These are phyloP conservation scores for Ricordea florida DNA, from an alignment of 92 coral and sea anemone species.

Conservation along the genomic window DNA sequence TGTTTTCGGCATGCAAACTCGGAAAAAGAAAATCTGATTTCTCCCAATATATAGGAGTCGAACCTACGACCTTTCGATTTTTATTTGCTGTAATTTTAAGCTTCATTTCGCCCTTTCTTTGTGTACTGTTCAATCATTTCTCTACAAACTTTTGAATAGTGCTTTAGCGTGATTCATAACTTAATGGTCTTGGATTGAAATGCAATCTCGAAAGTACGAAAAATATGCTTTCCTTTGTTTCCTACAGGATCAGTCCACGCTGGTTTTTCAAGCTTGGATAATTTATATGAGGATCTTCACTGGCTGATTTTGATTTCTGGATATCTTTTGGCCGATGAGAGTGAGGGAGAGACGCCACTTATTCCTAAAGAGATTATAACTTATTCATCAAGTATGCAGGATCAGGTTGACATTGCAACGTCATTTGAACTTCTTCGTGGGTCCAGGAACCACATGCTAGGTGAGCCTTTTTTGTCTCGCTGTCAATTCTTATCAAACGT, in stretches of 20 bases:
- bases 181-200: too few relatives aligned
- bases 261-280: conserved; percentile 56
- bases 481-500: neutral
- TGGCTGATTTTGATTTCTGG: conserved; percentile 91
- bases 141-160: too few relatives aligned
- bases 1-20: too few relatives aligned
- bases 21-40: too few relatives aligned
- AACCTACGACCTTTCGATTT: too few relatives aligned
- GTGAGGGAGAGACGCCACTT: conserved; percentile 85
- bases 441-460: conserved; percentile 62
- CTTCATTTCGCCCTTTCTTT: too few relatives aligned
- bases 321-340: conserved; percentile 87
- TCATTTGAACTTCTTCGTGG: conserved; percentile 69
- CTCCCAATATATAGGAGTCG: too few relatives aligned
- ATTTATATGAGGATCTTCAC: conserved; percentile 92
- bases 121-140: too few relatives aligned
- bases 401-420: conserved; percentile 66
- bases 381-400: conserved; percentile 70
- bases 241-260: neutral
- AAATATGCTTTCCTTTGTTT: neutral
- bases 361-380: conserved; percentile 83
- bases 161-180: too few relatives aligned
- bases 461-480: conserved; percentile 28
- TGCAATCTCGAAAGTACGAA: too few relatives aligned
- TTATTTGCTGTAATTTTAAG: too few relatives aligned